Percentiles rank a stretch among this genome's conserved stretches.
These are phyloP conservation scores for Trichoplusia ni DNA, from an alignment of 1,140 invertebrate species.

Conservation along the genomic window DNA sequence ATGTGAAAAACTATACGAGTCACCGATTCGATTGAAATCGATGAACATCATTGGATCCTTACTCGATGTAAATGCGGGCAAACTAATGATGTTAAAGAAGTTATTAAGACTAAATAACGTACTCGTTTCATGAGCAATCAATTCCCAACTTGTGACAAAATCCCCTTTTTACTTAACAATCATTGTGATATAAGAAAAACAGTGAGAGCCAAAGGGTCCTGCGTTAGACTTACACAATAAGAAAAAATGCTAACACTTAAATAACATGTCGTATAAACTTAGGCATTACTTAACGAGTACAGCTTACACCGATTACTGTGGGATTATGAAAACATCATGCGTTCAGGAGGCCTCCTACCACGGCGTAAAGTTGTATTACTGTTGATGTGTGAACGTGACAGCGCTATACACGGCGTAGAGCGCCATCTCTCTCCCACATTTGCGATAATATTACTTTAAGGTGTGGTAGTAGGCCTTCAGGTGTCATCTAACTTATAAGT, in stretches of 20 bases:
- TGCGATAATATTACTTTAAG: no score
- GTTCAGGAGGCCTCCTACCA: no score
- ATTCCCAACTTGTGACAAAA: constrained; percentile 8
- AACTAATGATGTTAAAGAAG: no score
- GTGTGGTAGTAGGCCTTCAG: background rate
- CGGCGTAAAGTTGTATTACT: no score
- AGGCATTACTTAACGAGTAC: constrained; percentile 76
- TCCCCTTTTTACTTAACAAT: background rate
- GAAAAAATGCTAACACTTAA: constrained; percentile 69
- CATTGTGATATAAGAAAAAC: constrained; percentile 29
- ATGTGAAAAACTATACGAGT: no score
- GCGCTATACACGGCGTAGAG: no score
- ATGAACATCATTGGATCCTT: no score
- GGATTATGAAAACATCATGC: constrained; percentile 40
- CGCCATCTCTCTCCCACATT: no score
- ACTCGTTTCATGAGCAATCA: no score
- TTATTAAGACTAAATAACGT: no score
- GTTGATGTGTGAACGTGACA: background rate
- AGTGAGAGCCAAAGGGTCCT: constrained; percentile 43
- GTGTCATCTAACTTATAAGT: constrained; percentile 13
- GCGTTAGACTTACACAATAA: constrained; percentile 70
- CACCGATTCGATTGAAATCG: no score
- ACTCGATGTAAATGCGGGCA: no score
- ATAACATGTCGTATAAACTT: constrained; percentile 72
- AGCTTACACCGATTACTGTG: constrained; percentile 61